Percentiles rank a stretch among this genome's conserved stretches.
phyloP scores from a whole-genome alignment of 2,113 vertebrate species.

The Aspidoscelis tigris region DNA sequence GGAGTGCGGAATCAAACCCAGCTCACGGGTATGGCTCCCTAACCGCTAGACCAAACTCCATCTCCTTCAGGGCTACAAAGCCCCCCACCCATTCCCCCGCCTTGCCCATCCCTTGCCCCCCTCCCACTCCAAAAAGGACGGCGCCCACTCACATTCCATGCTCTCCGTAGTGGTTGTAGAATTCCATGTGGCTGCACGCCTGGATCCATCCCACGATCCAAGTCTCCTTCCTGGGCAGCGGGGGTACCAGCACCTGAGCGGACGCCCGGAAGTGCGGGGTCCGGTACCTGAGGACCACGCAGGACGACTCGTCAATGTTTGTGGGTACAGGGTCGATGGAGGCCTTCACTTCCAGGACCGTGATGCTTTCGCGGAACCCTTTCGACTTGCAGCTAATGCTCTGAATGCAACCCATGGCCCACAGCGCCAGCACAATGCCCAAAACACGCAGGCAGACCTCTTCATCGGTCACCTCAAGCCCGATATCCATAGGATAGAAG shows the following conservation, averaged over 20 bases:
- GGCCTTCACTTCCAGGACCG: constrained; percentile 91
- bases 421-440: constrained; percentile 80
- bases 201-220: constrained; percentile 99
- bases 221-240: constrained; percentile 90
- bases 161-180: constrained; percentile 94
- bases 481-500: constrained; percentile 78
- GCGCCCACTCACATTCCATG: constrained; percentile 92
- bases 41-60: too few relatives aligned
- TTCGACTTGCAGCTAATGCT: constrained; percentile 96
- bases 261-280: constrained; percentile 96
- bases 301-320: constrained; percentile 96
- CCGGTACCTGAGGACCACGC: constrained; percentile 94
- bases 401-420: constrained; percentile 98
- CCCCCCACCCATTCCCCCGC: background rate
- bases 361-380: constrained; percentile 93
- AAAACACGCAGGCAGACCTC: constrained; percentile 82
- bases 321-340: constrained; percentile 95
- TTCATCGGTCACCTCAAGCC: constrained; percentile 56
- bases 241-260: constrained; percentile 92
- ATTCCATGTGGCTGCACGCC: constrained; percentile 98
- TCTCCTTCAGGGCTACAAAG: background rate
- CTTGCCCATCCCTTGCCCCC: constrained; percentile 15
- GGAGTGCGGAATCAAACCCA: too few relatives aligned
- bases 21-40: too few relatives aligned
- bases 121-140: rapidly evolving